These are phyloP conservation scores for Fulmarus glacialis DNA, from an alignment of 2,113 vertebrate species.

Conservation along the genomic window DNA sequence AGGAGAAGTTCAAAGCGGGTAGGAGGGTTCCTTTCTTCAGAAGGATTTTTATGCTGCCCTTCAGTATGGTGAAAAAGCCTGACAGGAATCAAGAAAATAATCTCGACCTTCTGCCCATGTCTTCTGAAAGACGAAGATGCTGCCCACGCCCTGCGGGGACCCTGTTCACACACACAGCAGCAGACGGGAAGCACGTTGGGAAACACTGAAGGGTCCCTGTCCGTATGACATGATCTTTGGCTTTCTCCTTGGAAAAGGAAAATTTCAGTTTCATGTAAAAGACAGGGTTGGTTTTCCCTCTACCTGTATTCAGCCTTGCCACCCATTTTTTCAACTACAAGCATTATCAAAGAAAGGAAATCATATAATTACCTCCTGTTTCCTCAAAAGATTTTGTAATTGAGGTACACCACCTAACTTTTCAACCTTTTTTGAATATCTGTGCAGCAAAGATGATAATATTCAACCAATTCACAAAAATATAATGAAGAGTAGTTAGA, in stretches of 20 bases:
- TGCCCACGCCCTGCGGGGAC: background rate
- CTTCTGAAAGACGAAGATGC: background rate
- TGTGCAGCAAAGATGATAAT: background rate
- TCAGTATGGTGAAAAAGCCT: background rate
- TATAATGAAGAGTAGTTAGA: background rate
- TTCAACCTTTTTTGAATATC: background rate
- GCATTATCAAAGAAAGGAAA: background rate
- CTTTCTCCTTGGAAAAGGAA: background rate
- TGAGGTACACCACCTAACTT: background rate
- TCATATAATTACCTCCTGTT: background rate
- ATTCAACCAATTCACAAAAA: background rate
- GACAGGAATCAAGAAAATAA: background rate
- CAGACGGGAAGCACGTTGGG: rapidly evolving
- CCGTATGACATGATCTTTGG: rapidly evolving
- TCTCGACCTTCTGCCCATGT: background rate
- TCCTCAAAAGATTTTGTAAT: background rate
- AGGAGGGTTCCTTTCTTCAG: background rate
- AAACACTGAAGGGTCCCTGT: background rate
- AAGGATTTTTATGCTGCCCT: background rate
- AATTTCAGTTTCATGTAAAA: background rate
- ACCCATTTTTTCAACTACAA: background rate
- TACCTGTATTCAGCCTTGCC: background rate
- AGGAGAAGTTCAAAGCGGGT: rapidly evolving
- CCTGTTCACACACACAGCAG: background rate
- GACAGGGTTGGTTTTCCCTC: background rate